phyloP scores from a whole-genome alignment of 30 jellyfish, hydroid and myxozoan genomes.

The Rhopilema esculentum region DNA sequence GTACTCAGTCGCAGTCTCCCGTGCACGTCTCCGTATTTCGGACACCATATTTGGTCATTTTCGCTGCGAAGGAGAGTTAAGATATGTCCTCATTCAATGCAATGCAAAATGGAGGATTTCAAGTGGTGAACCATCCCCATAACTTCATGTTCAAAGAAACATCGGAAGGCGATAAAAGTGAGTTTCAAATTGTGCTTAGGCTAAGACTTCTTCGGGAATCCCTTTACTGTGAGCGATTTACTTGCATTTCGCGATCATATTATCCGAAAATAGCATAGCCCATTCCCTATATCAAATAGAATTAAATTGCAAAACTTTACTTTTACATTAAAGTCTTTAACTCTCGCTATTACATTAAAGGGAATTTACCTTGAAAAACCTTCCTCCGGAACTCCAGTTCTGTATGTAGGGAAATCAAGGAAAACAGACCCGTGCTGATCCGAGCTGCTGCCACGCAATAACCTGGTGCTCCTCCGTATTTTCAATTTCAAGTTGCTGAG shows the following conservation, averaged over 20 bases:
- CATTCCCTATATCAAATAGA: too few species aligned
- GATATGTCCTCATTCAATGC: neutral
- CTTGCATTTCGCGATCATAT: too few species aligned
- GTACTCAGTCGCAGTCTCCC: constrained; percentile 63
- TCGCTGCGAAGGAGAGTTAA: constrained; percentile 2
- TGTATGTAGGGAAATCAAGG: constrained; percentile 54
- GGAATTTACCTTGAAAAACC: neutral
- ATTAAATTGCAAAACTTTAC: too few species aligned
- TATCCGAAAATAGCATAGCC: too few species aligned
- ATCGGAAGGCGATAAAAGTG: too few species aligned
- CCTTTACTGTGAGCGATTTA: too few species aligned
- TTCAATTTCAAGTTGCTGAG: constrained; percentile 41
- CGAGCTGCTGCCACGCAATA: constrained; percentile 22
- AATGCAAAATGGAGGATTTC: neutral
- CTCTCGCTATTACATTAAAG: too few species aligned
- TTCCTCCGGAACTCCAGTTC: constrained; percentile 11
- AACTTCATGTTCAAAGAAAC: too few species aligned
- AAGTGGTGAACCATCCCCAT: too few species aligned
- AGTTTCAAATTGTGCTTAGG: too few species aligned
- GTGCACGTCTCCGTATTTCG: constrained; percentile 26
- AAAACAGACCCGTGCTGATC: constrained; percentile 46
- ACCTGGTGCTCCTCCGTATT: constrained; percentile 51
- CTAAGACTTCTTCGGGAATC: too few species aligned
- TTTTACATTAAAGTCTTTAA: too few species aligned
- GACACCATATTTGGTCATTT: neutral